Base-by-base conservation (phyloP, 2,113 vertebrate species). In the Reinhardtius hippoglossoides region DNA sequence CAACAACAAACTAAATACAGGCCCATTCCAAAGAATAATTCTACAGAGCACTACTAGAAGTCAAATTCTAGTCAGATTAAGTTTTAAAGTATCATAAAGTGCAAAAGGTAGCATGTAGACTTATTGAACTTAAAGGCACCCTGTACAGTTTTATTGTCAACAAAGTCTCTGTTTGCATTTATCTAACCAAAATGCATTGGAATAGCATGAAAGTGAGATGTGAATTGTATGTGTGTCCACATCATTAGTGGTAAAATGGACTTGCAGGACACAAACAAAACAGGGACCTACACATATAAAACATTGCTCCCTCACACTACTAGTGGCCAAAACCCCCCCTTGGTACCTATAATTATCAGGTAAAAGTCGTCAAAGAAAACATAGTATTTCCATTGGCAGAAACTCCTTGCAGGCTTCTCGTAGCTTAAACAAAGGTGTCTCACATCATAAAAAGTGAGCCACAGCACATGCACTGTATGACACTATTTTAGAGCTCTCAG, bases 401-500 rank as follows among this genome's bases (percentile, higher is more conserved):
- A 62, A 12, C 31, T n/a, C 9, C 10, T 13, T 21, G 48, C 35
- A 62, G 24, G 31, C 20, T 16, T 37, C 15, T 46, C n/a, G 48
- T 26, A 20, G 68, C 48, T 13, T 26, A 44, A 66, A 83, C 21
- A 50, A 59, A 55, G 27, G 31, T 66, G 67, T 75, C 20, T 70
- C 31, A 9, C 12, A 31, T 40, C 0, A 20, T 50, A 14, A 2
- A 69, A 18, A 37, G 35, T 9, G 35, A 37, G 35, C 40, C 40
- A 42, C 40, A 42, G 40, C 40, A 42, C 16, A 52, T 15, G 56
- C 56, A 4, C 23, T 26, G 68, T 54, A 35, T 16, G 61, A 77
- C 67, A 57, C 54, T 67, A 66, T 81, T 80, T 74, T 54, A 79
- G 62, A 65, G 79, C 74, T 73, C 71, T 85, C 50, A 71, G 26